A percentile compares a stretch with the other conserved stretches of the same genome.
These are phyloP conservation scores for Saxidomus purpurata DNA, from an alignment of 1,140 invertebrate species.

Conservation along the genomic window DNA sequence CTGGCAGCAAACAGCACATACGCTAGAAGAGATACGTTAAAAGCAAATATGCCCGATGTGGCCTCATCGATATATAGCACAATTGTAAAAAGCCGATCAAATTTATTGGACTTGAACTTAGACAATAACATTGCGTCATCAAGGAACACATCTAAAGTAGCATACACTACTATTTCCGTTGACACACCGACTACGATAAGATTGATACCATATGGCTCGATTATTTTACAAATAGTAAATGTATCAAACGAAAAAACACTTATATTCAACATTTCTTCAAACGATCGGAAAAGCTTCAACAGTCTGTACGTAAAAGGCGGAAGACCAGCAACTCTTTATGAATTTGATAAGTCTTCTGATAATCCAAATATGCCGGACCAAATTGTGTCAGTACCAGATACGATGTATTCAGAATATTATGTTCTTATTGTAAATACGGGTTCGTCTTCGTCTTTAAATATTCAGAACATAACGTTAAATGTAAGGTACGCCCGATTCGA, in stretches of 20 bases:
- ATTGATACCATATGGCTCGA: not conserved
- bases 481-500: conserved; percentile 38
- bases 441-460: not conserved
- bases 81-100: conserved; percentile 37
- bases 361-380: conserved; percentile 20
- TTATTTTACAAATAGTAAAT: not conserved
- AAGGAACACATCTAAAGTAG: not conserved
- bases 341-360: conserved; percentile 22
- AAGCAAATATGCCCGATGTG: not conserved
- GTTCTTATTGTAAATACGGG: conserved; percentile 11
- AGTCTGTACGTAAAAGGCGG: not conserved
- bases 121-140: conserved; percentile 32
- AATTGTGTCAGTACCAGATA: not conserved
- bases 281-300: not conserved
- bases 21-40: not conserved
- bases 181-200: not conserved
- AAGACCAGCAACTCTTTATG: conserved; percentile 31
- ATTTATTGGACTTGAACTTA: conserved; percentile 13
- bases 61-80: not conserved
- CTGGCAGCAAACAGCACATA: not conserved
- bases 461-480: not conserved
- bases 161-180: not conserved
- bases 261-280: not conserved
- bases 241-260: conserved; percentile 3
- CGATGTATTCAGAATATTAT: conserved; percentile 12